A percentile compares a stretch with the other conserved stretches of the same genome.
phyloP scores from a whole-genome alignment of 1,140 invertebrate species.

The Anadara kagoshimensis region DNA sequence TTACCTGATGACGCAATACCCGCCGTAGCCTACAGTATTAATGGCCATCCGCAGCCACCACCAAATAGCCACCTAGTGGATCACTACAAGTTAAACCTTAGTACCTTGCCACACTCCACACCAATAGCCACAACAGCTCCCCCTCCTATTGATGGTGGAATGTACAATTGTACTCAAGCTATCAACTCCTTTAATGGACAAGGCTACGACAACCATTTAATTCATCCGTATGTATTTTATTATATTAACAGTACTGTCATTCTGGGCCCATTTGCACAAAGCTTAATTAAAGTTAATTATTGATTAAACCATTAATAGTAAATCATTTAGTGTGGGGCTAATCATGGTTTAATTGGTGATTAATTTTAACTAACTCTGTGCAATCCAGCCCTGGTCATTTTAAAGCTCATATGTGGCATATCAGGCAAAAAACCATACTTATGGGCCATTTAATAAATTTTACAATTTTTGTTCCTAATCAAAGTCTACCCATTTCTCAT shows the following conservation, averaged over 20 bases:
- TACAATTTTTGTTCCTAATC: too few species aligned
- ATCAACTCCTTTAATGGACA: slow-evolving; percentile 12
- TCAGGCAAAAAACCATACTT: too few species aligned
- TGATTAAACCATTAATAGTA: background rate
- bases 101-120: slow-evolving; percentile 20
- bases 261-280: background rate
- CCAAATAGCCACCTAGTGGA: slow-evolving; percentile 13
- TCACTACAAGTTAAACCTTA: slow-evolving; percentile 18
- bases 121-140: slow-evolving; percentile 15
- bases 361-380: too few species aligned
- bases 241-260: background rate
- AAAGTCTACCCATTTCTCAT: too few species aligned
- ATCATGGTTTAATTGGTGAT: too few species aligned
- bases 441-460: too few species aligned
- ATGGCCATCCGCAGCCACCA: slow-evolving; percentile 29
- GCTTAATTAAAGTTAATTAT: background rate
- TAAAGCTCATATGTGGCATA: too few species aligned
- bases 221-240: slow-evolving; percentile 38
- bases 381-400: too few species aligned
- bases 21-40: slow-evolving; percentile 48
- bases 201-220: slow-evolving; percentile 38
- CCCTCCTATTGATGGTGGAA: slow-evolving; percentile 16
- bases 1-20: slow-evolving; percentile 56
- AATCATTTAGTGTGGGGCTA: too few species aligned
- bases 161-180: slow-evolving; percentile 15